phyloP scores from a whole-genome alignment of 2,113 vertebrate genomes.

The Ctenomys sociabilis region DNA sequence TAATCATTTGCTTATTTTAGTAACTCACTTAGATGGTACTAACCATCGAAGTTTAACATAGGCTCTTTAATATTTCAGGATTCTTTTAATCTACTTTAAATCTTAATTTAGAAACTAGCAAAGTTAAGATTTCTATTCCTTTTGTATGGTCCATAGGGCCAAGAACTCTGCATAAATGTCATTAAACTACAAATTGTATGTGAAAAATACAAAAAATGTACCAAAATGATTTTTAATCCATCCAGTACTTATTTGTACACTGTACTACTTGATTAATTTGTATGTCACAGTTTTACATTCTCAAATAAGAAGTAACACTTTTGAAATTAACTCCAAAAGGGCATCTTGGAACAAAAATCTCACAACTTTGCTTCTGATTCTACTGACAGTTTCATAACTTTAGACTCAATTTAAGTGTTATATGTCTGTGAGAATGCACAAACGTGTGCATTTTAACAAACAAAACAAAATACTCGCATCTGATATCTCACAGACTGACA shows the following conservation, averaged over 20 bases:
- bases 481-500: background rate
- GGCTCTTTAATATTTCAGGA: background rate
- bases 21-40: background rate
- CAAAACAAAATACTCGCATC: background rate
- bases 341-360: background rate
- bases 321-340: conserved; percentile 4
- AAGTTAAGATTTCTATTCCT: background rate
- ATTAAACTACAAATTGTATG: background rate
- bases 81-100: background rate
- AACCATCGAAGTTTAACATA: background rate
- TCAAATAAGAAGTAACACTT: background rate
- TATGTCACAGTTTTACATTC: background rate
- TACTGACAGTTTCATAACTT: background rate
- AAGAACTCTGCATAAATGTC: background rate
- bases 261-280: background rate
- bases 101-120: background rate
- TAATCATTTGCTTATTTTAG: background rate
- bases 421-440: background rate
- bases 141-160: background rate
- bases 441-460: background rate
- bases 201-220: conserved; percentile 14
- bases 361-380: background rate
- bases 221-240: conserved; percentile 25
- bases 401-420: background rate
- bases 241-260: background rate